Evolutionary conservation across 2,797 vertebrate species (phyloP), one percentile per base, ranked within the genome.

Genomic region (Coregonus suidteri): DNA sequence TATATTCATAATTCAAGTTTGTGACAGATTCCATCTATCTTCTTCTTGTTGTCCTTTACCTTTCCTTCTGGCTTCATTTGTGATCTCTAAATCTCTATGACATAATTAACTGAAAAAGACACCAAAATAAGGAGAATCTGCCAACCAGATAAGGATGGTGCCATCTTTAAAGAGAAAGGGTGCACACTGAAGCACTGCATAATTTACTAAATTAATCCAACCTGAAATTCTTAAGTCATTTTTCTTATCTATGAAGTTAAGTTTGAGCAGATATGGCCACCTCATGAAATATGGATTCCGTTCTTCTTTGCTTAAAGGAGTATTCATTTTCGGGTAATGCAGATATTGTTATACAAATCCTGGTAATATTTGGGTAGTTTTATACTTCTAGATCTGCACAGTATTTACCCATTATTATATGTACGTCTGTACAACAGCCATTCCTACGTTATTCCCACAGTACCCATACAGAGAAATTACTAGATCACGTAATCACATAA

Each of bases 1-100:
- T 99, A 99, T 96, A 96, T 96, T 96, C 97, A 98, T 99, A 98
- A 99, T 97, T 99, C 97, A 99, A 95, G 95, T 95, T 95, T 93
- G 95, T 98, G 97, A 98, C 97, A 98, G 97, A 98, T 98, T 96
- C 96, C 96, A 97, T 96, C 95, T 98, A 96, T 97, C 95, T 95
- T 96, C 93, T 95, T 95, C 96, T 97, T 97, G 97, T 98, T 98
- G 97, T 98, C 96, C 96, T 96, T 96, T 95, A 93, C 94, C 93
- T 96, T 95, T 94, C 94, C 94, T 95, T 94, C 95, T 92, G 91
- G 93, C 94, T 96, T 95, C 93, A 94, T 95, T 96, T 94, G 93
- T 96, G 94, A 96, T 95, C 95, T 95, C 93, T 95, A 96, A 87
- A 97, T 96, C 97, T 95, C 94, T 95, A 96, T 96, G 94, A 95